Evolutionary conservation across 2,888 invertebrate genomes (phyloP), one percentile per base, ranked within the genome.

Genomic region (Pterostichus madidus): DNA sequence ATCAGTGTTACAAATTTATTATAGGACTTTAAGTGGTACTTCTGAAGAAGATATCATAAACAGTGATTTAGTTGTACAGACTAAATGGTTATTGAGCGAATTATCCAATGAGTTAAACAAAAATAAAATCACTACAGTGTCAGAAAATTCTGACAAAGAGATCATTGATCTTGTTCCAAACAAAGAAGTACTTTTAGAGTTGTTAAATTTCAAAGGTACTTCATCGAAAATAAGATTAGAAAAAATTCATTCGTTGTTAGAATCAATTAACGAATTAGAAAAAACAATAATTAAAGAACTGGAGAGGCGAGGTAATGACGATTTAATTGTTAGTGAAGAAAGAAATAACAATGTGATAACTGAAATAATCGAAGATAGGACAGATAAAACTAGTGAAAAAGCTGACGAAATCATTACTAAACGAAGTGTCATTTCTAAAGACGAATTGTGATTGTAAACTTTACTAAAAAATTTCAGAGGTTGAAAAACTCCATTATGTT

Each of bases 1-100:
- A 13, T 89, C 88, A 84, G 89, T 90, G 82, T 85, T 90, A 49
- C 85, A 87, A 79, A 88, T 89, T 83, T 90, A 90, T 85, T 89
- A 89, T 84, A 87, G 89, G 84, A 89, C 89, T 0, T 85, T 90
- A 71, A 89, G 88, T 84, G 87, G 86, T 11, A 86, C 85, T 59
- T 82, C 87, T 2, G 84, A 85, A 24, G 87, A 88, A 71, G 88
- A 88, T 73, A 84, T 87, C 35, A 85, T 86, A 56, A 84, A 85
- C 17, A 85, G 87, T 11, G 89, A 89, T 77, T 85, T 88, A 35
- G 85, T 86, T 5, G 87, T 87, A 84, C 89, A 89, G 85, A 87
- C 89, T 2, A 87, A 88, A 80, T 90, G 90, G 90, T 85, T 90
- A 24, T 85, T 90, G 35, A 86, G 84, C 0, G 88, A 90, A 85